A percentile compares a stretch with the other conserved stretches of the same genome.
These are phyloP conservation scores for Homarus americanus DNA, from an alignment of 1,140 invertebrate genomes.

Conservation along the genomic window DNA sequence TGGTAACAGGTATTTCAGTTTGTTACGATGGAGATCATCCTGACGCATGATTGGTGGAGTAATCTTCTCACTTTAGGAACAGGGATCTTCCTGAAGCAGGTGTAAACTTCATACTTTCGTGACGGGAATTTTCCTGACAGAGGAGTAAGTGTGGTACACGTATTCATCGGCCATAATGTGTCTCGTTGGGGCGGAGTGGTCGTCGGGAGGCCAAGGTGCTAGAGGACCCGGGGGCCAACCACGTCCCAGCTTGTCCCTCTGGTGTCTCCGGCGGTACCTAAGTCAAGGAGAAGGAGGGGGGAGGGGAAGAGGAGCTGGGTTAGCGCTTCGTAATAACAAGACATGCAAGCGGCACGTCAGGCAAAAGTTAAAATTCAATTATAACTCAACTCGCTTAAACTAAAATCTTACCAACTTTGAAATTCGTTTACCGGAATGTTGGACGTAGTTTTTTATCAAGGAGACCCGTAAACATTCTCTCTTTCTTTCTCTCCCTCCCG, in stretches of 20 bases:
- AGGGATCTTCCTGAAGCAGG: neutral
- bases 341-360: slow-evolving; percentile 6
- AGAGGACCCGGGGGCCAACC: slow-evolving; percentile 67
- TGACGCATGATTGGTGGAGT: neutral
- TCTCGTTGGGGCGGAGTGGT: slow-evolving; percentile 61
- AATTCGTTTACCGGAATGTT: slow-evolving; percentile 35
- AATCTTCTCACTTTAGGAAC: neutral
- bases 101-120: slow-evolving; percentile 49
- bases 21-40: too few relatives aligned
- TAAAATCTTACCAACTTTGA: slow-evolving; percentile 23
- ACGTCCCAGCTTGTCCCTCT: slow-evolving; percentile 67
- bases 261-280: slow-evolving; percentile 66
- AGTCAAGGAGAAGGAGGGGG: neutral
- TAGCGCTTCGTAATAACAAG: slow-evolving; percentile 29
- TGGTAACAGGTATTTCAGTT: too few relatives aligned
- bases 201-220: slow-evolving; percentile 69
- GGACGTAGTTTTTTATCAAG: neutral
- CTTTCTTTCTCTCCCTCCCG: too few relatives aligned
- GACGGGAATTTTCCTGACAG: slow-evolving; percentile 65
- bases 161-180: slow-evolving; percentile 74
- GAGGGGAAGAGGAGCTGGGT: neutral
- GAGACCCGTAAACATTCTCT: neutral
- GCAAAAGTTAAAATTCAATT: slow-evolving; percentile 48
- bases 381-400: slow-evolving; percentile 40
- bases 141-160: slow-evolving; percentile 69